Base-by-base conservation (phyloP, 2,888 invertebrate species). In the Athetis lepigone region DNA sequence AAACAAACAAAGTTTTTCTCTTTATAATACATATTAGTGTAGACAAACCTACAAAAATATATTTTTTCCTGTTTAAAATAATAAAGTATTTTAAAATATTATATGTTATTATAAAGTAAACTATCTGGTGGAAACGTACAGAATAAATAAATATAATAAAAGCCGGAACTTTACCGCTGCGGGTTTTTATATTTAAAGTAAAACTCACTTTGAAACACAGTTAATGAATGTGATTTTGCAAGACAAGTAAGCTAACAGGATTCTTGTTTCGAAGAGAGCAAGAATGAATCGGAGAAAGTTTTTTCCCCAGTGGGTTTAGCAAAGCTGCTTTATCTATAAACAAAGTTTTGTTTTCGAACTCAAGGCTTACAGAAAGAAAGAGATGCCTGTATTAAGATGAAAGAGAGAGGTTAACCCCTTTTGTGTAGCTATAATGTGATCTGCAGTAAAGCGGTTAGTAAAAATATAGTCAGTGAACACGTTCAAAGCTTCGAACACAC, bases 311-410 rank as follows among this genome's bases (percentile, higher is more conserved):
- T 43, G 59, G 43, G 18, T 45, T 67, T 50, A 59, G 11, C 19
- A 59, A 65, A 65, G 49, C 68, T 60, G 68, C 49, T 68, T 65
- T 65, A 68, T 65, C 29, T 68, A 29, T 45, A 37, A 68, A 59
- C 60, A 59, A 65, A 65, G 59, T 65, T 67, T 52, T 49, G 16
- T 19, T 11, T 16, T 8, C 9, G 23, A 58, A 43, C 6, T 43
- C 29, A 25, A 16, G 19, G 42, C 29, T 42, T 67, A 58, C n/a
- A 49, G 42, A 37, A 49, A 33, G 33, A 46, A n/a, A 49, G 18
- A 4, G 47, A 42, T 7, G 19, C 1, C 29, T 58, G 4, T 45
- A 25, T 19, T 16, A 6, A n/a, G 13, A 11, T n/a, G 23, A 43
- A 19, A 1, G 23, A 43, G 23, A 36, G 6, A 8, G 11, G 6